These are phyloP conservation scores for Cephus runcator DNA, from an alignment of 2,888 invertebrate genomes.

Conservation along the genomic window DNA sequence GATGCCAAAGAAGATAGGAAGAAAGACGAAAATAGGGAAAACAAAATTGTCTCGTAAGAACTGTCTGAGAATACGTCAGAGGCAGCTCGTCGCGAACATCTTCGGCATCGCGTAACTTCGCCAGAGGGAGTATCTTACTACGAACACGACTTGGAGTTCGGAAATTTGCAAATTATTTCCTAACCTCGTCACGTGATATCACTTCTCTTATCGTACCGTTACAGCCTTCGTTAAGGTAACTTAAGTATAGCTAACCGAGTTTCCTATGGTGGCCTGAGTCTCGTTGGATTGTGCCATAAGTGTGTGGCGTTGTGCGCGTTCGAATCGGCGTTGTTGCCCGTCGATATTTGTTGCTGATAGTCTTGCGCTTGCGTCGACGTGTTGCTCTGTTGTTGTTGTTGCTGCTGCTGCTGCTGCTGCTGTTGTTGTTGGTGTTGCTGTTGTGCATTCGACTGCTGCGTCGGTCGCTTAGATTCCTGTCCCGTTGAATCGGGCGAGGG, in stretches of 20 bases:
- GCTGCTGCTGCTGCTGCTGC: constrained; percentile 37
- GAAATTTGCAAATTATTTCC: background rate
- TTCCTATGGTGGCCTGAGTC: constrained; percentile 63
- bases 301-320: constrained; percentile 51
- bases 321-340: constrained; percentile 43
- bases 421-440: constrained; percentile 41
- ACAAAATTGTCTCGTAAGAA: background rate
- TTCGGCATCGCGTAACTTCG: background rate
- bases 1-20: background rate
- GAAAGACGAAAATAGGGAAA: background rate
- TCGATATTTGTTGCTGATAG: constrained; percentile 43
- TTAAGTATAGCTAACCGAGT: constrained; percentile 48
- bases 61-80: background rate
- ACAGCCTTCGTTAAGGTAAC: constrained; percentile 64
- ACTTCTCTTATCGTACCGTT: constrained; percentile 26
- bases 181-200: background rate
- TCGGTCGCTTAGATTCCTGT: constrained; percentile 72
- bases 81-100: background rate
- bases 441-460: constrained; percentile 23
- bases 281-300: constrained; percentile 62
- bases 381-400: constrained; percentile 39
- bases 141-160: background rate
- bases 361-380: constrained; percentile 40
- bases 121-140: background rate
- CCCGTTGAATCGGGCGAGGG: constrained; percentile 80